Evolutionary conservation across 2,888 invertebrate genomes (phyloP).

Genomic region (Meiosimyza platycephala): DNA sequence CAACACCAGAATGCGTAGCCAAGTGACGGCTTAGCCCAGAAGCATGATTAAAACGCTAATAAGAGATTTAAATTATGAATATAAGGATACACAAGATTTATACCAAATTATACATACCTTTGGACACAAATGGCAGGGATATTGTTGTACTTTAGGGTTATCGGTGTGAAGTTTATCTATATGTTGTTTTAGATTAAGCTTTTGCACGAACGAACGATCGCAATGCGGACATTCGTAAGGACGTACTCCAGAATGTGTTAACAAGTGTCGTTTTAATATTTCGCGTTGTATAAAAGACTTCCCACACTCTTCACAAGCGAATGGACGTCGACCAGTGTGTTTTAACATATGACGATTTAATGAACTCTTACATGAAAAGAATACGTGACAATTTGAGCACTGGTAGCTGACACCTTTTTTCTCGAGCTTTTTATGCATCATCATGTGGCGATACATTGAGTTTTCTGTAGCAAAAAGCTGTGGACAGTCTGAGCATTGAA

Average conservation of each 20-base stretch:
- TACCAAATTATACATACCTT: slow-evolving; percentile 66
- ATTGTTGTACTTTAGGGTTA: slow-evolving; percentile 72
- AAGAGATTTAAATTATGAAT: slow-evolving; percentile 16
- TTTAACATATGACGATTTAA: slow-evolving; percentile 76
- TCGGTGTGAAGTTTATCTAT: slow-evolving; percentile 71
- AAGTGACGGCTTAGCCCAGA: slow-evolving; percentile 78
- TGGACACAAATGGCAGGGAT: slow-evolving; percentile 76
- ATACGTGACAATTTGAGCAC: slow-evolving; percentile 74
- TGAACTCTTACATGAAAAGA: slow-evolving; percentile 75
- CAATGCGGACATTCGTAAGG: slow-evolving; percentile 77
- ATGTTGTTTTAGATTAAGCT: slow-evolving; percentile 75
- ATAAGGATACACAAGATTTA: not conserved
- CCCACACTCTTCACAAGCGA: slow-evolving; percentile 71
- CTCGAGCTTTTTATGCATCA: slow-evolving; percentile 72
- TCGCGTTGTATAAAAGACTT: slow-evolving; percentile 79
- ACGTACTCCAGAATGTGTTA: slow-evolving; percentile 72
- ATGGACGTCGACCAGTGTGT: slow-evolving; percentile 71
- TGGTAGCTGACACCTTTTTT: slow-evolving; percentile 69
- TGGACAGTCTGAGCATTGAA: slow-evolving; percentile 74
- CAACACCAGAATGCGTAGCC: slow-evolving; percentile 74
- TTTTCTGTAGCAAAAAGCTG: slow-evolving; percentile 73
- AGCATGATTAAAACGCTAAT: slow-evolving; percentile 67
- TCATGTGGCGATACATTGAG: slow-evolving; percentile 73
- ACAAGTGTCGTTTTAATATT: slow-evolving; percentile 74
- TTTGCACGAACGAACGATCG: slow-evolving; percentile 78